Evolutionary conservation across 2,888 invertebrate species (phyloP), one percentile per base, ranked within the genome.

Genomic region (Mactromeris polynyma): DNA sequence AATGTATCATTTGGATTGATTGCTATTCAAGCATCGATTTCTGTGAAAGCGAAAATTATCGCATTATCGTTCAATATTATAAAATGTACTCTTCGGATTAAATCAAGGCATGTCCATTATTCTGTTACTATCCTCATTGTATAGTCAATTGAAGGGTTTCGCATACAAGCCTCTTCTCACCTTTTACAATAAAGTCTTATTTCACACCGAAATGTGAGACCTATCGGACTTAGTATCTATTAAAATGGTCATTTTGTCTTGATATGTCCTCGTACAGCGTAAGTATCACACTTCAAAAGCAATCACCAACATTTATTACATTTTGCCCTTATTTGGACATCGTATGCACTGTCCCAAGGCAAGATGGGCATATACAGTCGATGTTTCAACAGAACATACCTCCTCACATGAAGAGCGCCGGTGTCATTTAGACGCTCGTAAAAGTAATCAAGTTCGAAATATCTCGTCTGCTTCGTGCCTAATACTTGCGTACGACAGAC

Each of bases 391-490:
- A n/a, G 26, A 26, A 26, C n/a, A 11, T 73, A 6, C 19, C 36
- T 33, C 73, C 73, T 73, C 36, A 36, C 4, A 17, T 73, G 73
- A 73, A 73, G 73, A 73, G 73, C 73, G 17, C 4, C 36, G 19
- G 14, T 73, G 73, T 73, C 73, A 33, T 36, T 19, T 33, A 73
- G 17, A 73, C 33, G 31, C 73, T 73, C 73, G 73, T 73, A 73
- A 73, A 73, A 73, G 33, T 73, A 73, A 73, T 73, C 73, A 73
- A 73, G 73, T 73, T 19, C 11, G 33, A 33, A 36, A 33, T 33
- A 73, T 73, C 31, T 33, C 73, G 36, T 14, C 73, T 73, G 36
- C 14, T 19, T 17, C 33, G 73, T 36, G 36, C 17, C 58, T 73
- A 73, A 73, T 73, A 73, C 36, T 73, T 73, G 36, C 17, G 33